Percentiles rank a stretch among this genome's conserved stretches.
These are phyloP conservation scores for Tinea pellionella DNA, from an alignment of 2,888 invertebrate genomes.

Conservation along the genomic window DNA sequence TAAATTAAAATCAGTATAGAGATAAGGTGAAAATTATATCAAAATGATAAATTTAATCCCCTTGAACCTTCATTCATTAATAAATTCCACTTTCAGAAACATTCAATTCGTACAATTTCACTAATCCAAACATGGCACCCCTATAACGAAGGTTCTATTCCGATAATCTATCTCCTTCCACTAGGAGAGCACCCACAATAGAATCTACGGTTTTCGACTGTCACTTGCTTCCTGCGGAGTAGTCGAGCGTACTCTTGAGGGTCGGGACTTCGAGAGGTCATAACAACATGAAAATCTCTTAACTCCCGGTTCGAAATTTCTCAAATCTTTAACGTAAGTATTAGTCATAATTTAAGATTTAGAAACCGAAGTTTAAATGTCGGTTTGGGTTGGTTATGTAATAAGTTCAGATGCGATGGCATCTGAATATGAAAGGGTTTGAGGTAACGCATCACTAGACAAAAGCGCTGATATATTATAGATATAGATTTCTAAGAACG, in stretches of 20 bases:
- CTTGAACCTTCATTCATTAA: background rate
- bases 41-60: background rate
- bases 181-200: constrained; percentile 26
- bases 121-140: constrained; percentile 5
- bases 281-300: background rate
- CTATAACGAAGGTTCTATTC: constrained; percentile 6
- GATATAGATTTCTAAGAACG: background rate
- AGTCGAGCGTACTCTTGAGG: background rate
- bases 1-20: no score
- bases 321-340: background rate
- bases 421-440: background rate
- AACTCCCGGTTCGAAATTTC: background rate
- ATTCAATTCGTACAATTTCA: background rate
- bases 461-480: constrained; percentile 29
- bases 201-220: constrained; percentile 29
- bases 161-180: constrained; percentile 29
- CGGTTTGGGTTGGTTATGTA: background rate
- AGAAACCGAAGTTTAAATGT: constrained; percentile 1
- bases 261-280: background rate
- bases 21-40: no score
- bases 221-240: constrained; percentile 30
- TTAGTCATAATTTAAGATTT: background rate
- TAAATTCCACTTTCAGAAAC: background rate
- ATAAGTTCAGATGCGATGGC: background rate
- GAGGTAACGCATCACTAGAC: constrained; percentile 35